These are phyloP conservation scores for Maconellicoccus hirsutus DNA, from an alignment of 1,140 invertebrate species.

Conservation along the genomic window DNA sequence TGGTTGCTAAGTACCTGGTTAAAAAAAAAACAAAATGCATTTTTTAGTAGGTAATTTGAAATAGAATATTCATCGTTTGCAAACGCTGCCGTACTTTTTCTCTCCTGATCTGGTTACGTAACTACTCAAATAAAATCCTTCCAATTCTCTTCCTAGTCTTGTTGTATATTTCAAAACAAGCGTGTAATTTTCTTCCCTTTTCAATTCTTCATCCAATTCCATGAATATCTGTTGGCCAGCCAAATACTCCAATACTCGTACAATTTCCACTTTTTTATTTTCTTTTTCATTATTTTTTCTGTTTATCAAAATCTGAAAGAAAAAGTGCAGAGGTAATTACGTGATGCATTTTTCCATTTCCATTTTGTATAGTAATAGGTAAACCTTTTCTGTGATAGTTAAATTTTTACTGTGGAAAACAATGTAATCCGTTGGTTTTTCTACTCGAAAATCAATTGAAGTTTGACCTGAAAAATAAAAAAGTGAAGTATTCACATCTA, in stretches of 20 bases:
- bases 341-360: no score
- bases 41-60: not conserved
- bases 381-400: slow-evolving; percentile 69
- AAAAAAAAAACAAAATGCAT: slow-evolving; percentile 15
- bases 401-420: slow-evolving; percentile 83
- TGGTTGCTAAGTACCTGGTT: slow-evolving; percentile 75
- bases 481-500: not conserved
- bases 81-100: slow-evolving; percentile 63
- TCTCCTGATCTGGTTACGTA: slow-evolving; percentile 62
- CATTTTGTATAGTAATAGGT: no score
- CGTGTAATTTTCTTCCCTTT: slow-evolving; percentile 66
- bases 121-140: slow-evolving; percentile 86
- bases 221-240: slow-evolving; percentile 76
- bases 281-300: slow-evolving; percentile 48
- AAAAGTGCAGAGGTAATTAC: slow-evolving; percentile 20
- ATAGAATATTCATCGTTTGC: no score
- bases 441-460: slow-evolving; percentile 69
- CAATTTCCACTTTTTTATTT: slow-evolving; percentile 47
- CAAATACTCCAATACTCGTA: slow-evolving; percentile 63
- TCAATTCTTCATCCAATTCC: slow-evolving; percentile 63
- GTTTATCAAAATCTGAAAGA: slow-evolving; percentile 53
- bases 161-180: slow-evolving; percentile 74
- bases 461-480: slow-evolving; percentile 54
- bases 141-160: slow-evolving; percentile 60
- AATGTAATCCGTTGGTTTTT: slow-evolving; percentile 74